Evolutionary conservation across 2,797 vertebrate genomes (phyloP).

Genomic region (Caiman crocodilus): DNA sequence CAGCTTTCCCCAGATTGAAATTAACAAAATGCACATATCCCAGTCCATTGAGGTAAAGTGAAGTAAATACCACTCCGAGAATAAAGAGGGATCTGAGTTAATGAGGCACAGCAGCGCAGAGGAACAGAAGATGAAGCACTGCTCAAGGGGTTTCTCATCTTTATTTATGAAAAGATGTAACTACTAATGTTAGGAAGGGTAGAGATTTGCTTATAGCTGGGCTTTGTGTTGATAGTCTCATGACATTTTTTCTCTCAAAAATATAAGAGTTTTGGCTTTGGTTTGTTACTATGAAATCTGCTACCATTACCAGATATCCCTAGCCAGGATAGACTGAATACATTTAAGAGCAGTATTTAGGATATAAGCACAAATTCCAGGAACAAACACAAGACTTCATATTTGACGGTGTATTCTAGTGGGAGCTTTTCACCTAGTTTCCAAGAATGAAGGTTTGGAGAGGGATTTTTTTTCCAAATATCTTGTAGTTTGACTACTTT

Average conservation of each 20-base stretch:
- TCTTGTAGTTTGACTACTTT: background rate
- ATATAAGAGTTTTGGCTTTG: too few relatives aligned
- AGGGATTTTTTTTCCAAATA: background rate
- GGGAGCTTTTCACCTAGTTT: background rate
- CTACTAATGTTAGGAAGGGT: background rate
- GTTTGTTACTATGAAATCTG: background rate
- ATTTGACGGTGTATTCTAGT: background rate
- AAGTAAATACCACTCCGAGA: fast-evolving
- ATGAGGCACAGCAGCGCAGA: background rate
- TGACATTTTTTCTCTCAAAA: too few relatives aligned
- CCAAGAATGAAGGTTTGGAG: background rate
- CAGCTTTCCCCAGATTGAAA: constrained; percentile 93
- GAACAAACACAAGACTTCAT: background rate
- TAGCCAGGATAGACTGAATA: fast-evolving
- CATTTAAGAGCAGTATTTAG: background rate
- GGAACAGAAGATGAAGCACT: background rate
- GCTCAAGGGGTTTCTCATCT: background rate
- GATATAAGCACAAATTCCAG: background rate
- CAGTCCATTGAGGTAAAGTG: constrained; percentile 95
- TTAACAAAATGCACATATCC: constrained; percentile 99
- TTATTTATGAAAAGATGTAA: background rate
- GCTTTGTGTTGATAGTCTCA: background rate
- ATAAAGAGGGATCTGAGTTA: background rate
- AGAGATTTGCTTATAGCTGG: background rate
- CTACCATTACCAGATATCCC: background rate